Evolutionary conservation across 2,797 vertebrate genomes (phyloP), one percentile per base, ranked within the genome.

Genomic region (Dallia pectoralis): DNA sequence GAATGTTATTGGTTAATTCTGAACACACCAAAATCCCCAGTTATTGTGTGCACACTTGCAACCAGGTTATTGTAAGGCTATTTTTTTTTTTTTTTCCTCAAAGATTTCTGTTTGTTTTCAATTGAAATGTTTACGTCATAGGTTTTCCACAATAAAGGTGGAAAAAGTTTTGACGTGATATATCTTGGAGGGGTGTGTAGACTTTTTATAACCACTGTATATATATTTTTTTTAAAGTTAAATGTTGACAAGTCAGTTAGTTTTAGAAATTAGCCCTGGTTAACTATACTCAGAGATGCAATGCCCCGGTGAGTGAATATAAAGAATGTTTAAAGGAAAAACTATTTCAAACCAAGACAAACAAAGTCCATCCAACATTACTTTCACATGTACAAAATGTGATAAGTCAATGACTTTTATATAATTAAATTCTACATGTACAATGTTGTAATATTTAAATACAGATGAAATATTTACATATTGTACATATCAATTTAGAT

Each of bases 241-340:
- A 76, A 72, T 62, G 61, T 70, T 49, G 29, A 74, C 5, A 61
- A 69, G 48, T 67, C 53, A 71, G 75, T 30, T 72, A 27, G 48
- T 72, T 68, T 25, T n/a, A 22, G n/a, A 25, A 25, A 56, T 25
- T 7, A 56, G n/a, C 12, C n/a, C 53, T 56, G 53, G 12, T 25
- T 49, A 25, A 47, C 33, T 80, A 27, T 40, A 36, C 32, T 73
- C 30, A 25, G 11, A 48, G 51, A n/a, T 68, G 81, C 72, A 30
- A 44, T 49, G 53, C 47, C 19, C 32, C 63, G 19, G 59, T 62
- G 36, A 49, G n/a, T 19, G 12, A 65, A 22, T 18, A 22, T 29
- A 73, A 44, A 59, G 65, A 64, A 3, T 36, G 15, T 33, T 63
- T n/a, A n/a, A n/a, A n/a, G 30, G 69, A 36, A 61, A 53, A 48